phyloP scores from a whole-genome alignment of 1,140 invertebrate species.

The Rhyzopertha dominica region DNA sequence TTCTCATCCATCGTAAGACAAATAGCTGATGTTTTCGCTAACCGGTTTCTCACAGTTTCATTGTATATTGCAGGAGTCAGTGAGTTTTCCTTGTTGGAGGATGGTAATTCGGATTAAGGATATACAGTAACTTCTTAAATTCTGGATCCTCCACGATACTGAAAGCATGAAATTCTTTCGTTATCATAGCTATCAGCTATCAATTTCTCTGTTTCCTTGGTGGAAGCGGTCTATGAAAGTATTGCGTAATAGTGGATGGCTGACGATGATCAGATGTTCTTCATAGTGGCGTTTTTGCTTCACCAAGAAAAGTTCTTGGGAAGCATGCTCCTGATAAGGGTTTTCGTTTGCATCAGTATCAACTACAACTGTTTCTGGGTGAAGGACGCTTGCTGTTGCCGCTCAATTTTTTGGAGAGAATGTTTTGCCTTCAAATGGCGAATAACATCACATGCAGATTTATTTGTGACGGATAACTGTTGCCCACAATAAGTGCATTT shows the following conservation, averaged over 20 bases:
- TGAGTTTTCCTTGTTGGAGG: constrained; percentile 30
- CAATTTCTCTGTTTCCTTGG: constrained; percentile 4
- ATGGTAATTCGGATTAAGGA: constrained; percentile 28
- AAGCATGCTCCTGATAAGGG: neutral
- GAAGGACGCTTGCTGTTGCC: neutral
- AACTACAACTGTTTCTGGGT: neutral
- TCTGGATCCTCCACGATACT: constrained; percentile 32
- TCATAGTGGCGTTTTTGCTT: neutral
- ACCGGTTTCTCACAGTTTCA: constrained; percentile 14
- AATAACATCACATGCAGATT: constrained; percentile 2
- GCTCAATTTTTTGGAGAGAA: neutral
- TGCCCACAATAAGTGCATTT: neutral
- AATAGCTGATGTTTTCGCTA: constrained; percentile 17
- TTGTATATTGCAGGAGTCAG: constrained; percentile 25
- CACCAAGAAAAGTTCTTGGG: no score
- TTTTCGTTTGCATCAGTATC: no score
- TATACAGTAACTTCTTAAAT: constrained; percentile 25
- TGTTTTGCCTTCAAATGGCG: constrained; percentile 1
- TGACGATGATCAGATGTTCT: neutral
- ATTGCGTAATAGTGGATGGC: neutral
- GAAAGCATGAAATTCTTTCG: constrained; percentile 29
- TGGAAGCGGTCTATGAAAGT: neutral
- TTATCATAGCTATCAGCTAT: constrained; percentile 29
- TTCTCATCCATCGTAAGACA: constrained; percentile 29
- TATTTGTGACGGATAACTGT: constrained; percentile 1